Evolutionary conservation across 2,797 vertebrate species (phyloP).

Genomic region (Botia almorhae): DNA sequence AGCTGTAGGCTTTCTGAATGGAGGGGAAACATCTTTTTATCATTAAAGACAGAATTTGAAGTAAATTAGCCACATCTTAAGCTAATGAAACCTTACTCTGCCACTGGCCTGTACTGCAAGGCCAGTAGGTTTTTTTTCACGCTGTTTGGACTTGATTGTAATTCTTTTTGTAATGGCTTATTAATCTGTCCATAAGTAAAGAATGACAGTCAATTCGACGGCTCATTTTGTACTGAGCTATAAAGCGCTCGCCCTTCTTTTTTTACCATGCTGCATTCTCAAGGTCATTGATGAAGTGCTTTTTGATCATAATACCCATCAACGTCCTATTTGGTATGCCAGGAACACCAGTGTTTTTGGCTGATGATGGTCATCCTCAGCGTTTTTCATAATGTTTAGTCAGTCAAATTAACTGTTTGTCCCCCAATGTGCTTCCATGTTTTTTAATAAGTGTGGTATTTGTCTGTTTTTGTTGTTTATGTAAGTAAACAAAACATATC

Average conservation of each 20-base stretch:
- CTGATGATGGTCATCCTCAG: background rate
- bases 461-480: conserved; percentile 34
- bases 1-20: background rate
- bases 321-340: conserved; percentile 7
- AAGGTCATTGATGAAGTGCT: conserved; percentile 25
- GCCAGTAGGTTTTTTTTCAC: background rate
- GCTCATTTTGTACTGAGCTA: conserved; percentile 22
- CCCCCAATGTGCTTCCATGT: background rate
- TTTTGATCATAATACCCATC: background rate
- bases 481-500: background rate
- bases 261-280: conserved; percentile 26
- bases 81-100: conserved; percentile 17
- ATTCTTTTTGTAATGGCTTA: conserved; percentile 10
- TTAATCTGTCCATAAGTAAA: conserved; percentile 15
- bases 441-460: conserved; percentile 9
- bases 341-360: conserved; percentile 1
- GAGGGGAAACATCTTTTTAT: background rate
- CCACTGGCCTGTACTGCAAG: background rate
- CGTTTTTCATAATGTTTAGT: conserved; percentile 24
- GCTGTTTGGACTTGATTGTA: background rate
- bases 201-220: conserved; percentile 4
- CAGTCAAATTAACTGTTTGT: conserved; percentile 8
- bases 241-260: conserved; percentile 27
- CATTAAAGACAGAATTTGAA: background rate
- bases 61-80: background rate